These are phyloP conservation scores for Tympanuchus pallidicinctus DNA, from an alignment of 2,113 vertebrate genomes.

Conservation along the genomic window DNA sequence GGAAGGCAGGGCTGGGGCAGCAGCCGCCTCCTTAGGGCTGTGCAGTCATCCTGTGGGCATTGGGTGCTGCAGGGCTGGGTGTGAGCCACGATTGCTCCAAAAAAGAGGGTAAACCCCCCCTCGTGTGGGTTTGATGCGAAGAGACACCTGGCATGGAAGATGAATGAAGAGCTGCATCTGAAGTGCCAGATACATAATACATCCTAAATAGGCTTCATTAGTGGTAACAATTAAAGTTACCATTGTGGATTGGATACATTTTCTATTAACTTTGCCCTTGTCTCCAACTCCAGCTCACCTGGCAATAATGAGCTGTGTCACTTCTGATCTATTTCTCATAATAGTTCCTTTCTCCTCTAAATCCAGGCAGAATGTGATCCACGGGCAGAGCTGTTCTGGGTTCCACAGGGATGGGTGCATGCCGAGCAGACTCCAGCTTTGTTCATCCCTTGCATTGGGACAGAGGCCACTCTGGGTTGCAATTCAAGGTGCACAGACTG, in stretches of 20 bases:
- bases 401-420: background rate
- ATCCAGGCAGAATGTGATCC: conserved; percentile 54
- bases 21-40: background rate
- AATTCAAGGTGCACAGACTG: background rate
- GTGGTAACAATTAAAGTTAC: conserved; percentile 70
- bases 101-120: background rate
- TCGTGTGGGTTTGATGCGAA: conserved; percentile 4
- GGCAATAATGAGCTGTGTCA: conserved; percentile 58
- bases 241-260: conserved; percentile 54
- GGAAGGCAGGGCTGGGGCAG: background rate
- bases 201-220: conserved; percentile 73
- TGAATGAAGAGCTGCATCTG: conserved; percentile 58
- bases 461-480: background rate
- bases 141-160: conserved; percentile 30
- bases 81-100: background rate
- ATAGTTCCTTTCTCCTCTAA: conserved; percentile 42
- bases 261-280: conserved; percentile 73
- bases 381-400: background rate
- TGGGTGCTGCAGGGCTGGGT: too few relatives aligned
- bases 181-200: conserved; percentile 66
- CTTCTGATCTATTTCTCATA: conserved; percentile 67
- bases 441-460: background rate
- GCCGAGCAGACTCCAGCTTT: background rate
- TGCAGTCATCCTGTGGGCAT: background rate
- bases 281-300: conserved; percentile 48